Evolutionary conservation across 2,797 vertebrate genomes (phyloP), one percentile per base, ranked within the genome.

Genomic region (Hybognathus amarus): DNA sequence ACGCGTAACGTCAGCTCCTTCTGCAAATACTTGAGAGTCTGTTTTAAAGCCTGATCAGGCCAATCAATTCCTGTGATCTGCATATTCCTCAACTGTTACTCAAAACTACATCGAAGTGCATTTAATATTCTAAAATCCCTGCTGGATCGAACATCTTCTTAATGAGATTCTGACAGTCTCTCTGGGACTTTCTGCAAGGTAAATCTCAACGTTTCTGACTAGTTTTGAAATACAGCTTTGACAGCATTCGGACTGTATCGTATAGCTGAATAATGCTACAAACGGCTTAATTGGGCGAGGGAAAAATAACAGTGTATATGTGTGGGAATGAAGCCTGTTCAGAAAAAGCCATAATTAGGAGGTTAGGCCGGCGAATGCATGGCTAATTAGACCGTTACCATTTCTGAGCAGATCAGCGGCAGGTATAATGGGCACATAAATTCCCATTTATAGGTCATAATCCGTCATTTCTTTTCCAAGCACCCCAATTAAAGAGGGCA

Each of bases 381-480:
- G 88, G 89, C 89, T 95, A 95, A 95, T 93, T 92, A 94, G 91
- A 70, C 45, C 84, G 86, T 90, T 92, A 90, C 92, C 89, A 86
- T 94, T 91, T 92, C 91, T 90, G 89, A 87, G 74, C 86, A 91
- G 91, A 93, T 95, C 94, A 92, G 90, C 91, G 82, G 86, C 92
- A 95, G 93, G 82, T 93, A 92, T 94, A 95, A 95, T 94, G 91
- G 93, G 89, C 94, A 94, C 94, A 96, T 96, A 95, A 95, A 96
- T 95, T 94, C 92, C 91, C 93, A 93, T 95, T 95, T 94, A 95
- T 94, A 93, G 94, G 93, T 95, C 93, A 93, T 95, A 95, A 95
- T 95, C 93, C 92, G 90, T 94, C 92, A 94, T 93, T 93, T 94
- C 93, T 93, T 93, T 93, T 94, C 89, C 88, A 89, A 91, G 85